phyloP scores from a whole-genome alignment of 1,140 invertebrate species.

The Solen grandis region DNA sequence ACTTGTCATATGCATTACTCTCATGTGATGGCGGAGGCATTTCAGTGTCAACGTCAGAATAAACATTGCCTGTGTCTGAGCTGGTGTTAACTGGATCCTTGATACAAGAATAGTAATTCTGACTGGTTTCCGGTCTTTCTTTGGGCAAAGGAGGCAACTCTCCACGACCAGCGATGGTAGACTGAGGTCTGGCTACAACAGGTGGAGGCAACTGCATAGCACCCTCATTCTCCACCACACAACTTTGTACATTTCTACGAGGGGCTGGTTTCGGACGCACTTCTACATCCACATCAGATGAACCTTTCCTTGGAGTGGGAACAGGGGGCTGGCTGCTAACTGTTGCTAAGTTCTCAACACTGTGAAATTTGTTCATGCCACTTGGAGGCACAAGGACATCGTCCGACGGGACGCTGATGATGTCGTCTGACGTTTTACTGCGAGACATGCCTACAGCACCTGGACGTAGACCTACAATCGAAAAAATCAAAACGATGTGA shows the following conservation, averaged over 20 bases:
- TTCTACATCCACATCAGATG: not conserved
- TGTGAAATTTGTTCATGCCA: conserved; percentile 14
- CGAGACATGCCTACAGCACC: conserved; percentile 17
- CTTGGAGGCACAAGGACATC: not conserved
- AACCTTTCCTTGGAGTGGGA: not conserved
- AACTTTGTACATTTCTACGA: conserved; percentile 45
- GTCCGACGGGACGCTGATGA: conserved; percentile 2
- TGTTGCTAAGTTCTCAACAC: conserved; percentile 33
- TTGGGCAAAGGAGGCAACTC: conserved; percentile 26
- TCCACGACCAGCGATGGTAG: conserved; percentile 9
- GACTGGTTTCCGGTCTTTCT: conserved; percentile 23
- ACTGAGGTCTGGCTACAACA: conserved; percentile 27
- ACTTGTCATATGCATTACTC: conserved; percentile 3
- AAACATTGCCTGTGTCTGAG: not conserved
- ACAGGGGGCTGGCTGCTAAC: not conserved
- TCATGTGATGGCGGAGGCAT: not conserved
- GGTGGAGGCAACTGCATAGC: not conserved
- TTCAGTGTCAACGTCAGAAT: not conserved
- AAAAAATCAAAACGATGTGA: not conserved
- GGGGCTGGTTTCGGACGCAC: conserved; percentile 26
- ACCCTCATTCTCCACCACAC: not conserved
- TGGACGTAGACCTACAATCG: conserved; percentile 14
- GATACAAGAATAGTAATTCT: conserved; percentile 44
- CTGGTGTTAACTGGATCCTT: conserved; percentile 1
- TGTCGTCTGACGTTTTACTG: conserved; percentile 47